These are phyloP conservation scores for Cygnus olor DNA, from an alignment of 2,797 vertebrate species.

Conservation along the genomic window DNA sequence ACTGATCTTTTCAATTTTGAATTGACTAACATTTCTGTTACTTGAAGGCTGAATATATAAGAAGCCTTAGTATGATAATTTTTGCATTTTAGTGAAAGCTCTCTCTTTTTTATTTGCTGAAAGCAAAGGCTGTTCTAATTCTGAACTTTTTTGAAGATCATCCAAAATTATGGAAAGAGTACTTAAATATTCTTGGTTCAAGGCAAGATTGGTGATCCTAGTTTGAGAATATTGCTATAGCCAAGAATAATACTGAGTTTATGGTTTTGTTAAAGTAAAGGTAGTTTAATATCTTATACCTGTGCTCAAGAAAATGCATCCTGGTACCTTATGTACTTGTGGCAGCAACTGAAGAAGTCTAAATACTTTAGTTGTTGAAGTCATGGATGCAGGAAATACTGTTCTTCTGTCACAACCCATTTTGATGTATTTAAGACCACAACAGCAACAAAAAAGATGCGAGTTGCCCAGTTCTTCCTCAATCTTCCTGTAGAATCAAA, in stretches of 20 bases:
- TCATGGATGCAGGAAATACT: background rate
- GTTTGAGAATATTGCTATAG: background rate
- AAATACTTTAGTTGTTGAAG: background rate
- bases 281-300: background rate
- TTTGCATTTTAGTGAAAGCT: background rate
- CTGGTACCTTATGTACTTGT: background rate
- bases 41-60: slow-evolving; percentile 31
- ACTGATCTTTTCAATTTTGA: slow-evolving; percentile 65
- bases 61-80: background rate
- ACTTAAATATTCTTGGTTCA: background rate
- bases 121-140: background rate
- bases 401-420: background rate
- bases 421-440: background rate
- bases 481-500: background rate
- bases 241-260: background rate
- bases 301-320: background rate
- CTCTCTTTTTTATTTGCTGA: background rate
- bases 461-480: background rate
- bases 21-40: slow-evolving; percentile 55
- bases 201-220: background rate
- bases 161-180: background rate
- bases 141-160: background rate
- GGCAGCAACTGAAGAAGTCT: background rate
- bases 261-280: background rate
- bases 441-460: background rate